These are phyloP conservation scores for Aplysina aerophoba DNA, from an alignment of 37 sponge, comb jelly and placozoan genomes.

Conservation along the genomic window DNA sequence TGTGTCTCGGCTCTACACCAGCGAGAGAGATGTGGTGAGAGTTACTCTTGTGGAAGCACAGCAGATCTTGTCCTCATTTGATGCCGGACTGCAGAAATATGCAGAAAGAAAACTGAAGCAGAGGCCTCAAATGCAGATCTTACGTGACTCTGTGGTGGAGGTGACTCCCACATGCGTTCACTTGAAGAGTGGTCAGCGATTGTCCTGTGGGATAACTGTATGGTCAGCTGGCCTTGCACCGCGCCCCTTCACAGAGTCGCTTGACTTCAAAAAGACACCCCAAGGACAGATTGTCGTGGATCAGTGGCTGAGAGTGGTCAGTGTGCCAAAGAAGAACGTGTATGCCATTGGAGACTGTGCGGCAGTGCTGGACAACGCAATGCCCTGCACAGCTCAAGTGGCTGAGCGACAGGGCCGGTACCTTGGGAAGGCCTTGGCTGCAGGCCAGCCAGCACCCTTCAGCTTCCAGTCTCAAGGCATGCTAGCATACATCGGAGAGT, in stretches of 20 bases:
- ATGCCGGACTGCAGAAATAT: slow-evolving; percentile 58
- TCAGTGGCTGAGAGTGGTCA: slow-evolving; percentile 35
- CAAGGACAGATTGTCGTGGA: slow-evolving; percentile 85
- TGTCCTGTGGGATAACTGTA: slow-evolving; percentile 85
- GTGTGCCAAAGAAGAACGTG: slow-evolving; percentile 46
- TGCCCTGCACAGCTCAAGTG: slow-evolving; percentile 86
- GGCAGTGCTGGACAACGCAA: slow-evolving; percentile 25
- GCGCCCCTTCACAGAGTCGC: slow-evolving; percentile 54
- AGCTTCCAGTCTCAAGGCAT: slow-evolving; percentile 74
- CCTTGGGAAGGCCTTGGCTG: slow-evolving; percentile 65
- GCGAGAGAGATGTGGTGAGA: slow-evolving; percentile 57
- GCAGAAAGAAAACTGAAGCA: slow-evolving; percentile 68
- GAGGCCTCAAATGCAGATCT: slow-evolving; percentile 67
- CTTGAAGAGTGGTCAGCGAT: slow-evolving; percentile 43
- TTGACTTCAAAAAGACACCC: slow-evolving; percentile 60
- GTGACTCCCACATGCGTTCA: slow-evolving; percentile 50
- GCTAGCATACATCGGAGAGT: slow-evolving; percentile 90
- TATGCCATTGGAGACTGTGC: slow-evolving; percentile 93
- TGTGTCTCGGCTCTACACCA: slow-evolving; percentile 62
- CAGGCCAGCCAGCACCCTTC: slow-evolving; percentile 48
- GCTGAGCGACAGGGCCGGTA: slow-evolving; percentile 88
- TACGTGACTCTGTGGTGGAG: slow-evolving; percentile 75
- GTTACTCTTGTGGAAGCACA: slow-evolving; percentile 82
- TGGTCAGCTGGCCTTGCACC: slow-evolving; percentile 94
- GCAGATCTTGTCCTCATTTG: slow-evolving; percentile 86